Conservation (phyloP, 2,113 vertebrate genomes). For the Colaptes auratus region DNA sequence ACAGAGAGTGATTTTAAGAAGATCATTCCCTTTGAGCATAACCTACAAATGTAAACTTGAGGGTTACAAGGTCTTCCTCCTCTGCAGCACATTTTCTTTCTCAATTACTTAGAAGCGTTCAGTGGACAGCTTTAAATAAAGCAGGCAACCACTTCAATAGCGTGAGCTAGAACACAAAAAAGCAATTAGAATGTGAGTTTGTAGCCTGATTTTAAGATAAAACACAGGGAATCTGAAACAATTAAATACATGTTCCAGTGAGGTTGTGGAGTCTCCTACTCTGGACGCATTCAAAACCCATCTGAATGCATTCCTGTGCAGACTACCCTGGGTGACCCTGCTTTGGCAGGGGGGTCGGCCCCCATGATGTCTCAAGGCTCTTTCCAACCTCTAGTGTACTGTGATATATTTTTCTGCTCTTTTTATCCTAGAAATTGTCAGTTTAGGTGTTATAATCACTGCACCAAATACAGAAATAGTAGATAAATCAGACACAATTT, state of each 20-base stretch:
- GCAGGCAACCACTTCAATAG: background rate
- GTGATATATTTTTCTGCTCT: background rate
- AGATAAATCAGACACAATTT: background rate
- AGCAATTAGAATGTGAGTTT: background rate
- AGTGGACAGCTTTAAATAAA: background rate
- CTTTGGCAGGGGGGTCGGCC: too few relatives aligned
- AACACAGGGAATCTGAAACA: background rate
- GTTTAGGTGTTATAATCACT: background rate
- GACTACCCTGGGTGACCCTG: too few relatives aligned
- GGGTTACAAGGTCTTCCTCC: background rate
- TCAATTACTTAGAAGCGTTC: background rate
- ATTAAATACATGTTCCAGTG: background rate
- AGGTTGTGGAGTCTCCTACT: too few relatives aligned
- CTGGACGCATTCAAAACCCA: too few relatives aligned
- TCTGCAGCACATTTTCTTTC: background rate
- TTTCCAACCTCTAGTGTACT: too few relatives aligned
- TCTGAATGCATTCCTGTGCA: too few relatives aligned
- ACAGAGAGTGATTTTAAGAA: background rate
- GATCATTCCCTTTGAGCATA: background rate
- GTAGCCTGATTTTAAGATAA: background rate
- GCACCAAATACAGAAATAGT: background rate
- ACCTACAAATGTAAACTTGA: background rate
- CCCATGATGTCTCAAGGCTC: too few relatives aligned
- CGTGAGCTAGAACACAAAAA: background rate
- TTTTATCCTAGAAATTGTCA: background rate